Conservation (phyloP, 2,888 invertebrate genomes). For the Trilocha varians region DNA sequence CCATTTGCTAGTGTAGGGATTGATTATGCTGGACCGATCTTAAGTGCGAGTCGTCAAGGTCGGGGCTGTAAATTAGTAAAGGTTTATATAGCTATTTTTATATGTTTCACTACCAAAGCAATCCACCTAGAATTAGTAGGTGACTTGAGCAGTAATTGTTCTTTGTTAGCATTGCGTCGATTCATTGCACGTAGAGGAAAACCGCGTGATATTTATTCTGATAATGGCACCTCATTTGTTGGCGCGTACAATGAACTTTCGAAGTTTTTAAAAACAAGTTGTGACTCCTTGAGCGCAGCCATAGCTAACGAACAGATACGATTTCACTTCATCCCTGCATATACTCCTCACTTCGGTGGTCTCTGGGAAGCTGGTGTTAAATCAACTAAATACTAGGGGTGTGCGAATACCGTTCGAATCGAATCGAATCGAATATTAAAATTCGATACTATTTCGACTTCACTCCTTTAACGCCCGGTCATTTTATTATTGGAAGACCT, state of each 20-base stretch:
- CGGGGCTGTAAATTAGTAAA: constrained; percentile 17
- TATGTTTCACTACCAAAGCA: constrained; percentile 15
- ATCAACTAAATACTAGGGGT: no score
- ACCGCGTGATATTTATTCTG: constrained; percentile 12
- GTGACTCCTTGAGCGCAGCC: not conserved
- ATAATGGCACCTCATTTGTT: constrained; percentile 16
- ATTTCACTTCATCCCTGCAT: no score
- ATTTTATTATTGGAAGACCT: no score
- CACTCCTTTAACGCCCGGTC: no score
- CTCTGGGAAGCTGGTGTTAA: no score
- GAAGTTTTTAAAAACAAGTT: constrained; percentile 5
- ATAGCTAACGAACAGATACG: not conserved
- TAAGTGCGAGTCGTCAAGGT: constrained; percentile 7
- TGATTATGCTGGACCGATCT: constrained; percentile 16
- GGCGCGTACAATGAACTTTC: constrained; percentile 15
- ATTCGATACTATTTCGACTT: no score
- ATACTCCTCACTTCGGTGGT: no score
- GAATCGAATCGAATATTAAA: no score
- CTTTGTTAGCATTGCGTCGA: constrained; percentile 10
- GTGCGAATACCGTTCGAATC: no score
- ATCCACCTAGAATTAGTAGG: constrained; percentile 16
- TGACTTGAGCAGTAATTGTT: constrained; percentile 16
- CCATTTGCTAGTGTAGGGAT: constrained; percentile 11
- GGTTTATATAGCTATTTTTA: constrained; percentile 12
- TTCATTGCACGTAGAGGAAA: constrained; percentile 16